These are phyloP conservation scores for Catharus ustulatus DNA, from an alignment of 2,797 vertebrate species.

Conservation along the genomic window DNA sequence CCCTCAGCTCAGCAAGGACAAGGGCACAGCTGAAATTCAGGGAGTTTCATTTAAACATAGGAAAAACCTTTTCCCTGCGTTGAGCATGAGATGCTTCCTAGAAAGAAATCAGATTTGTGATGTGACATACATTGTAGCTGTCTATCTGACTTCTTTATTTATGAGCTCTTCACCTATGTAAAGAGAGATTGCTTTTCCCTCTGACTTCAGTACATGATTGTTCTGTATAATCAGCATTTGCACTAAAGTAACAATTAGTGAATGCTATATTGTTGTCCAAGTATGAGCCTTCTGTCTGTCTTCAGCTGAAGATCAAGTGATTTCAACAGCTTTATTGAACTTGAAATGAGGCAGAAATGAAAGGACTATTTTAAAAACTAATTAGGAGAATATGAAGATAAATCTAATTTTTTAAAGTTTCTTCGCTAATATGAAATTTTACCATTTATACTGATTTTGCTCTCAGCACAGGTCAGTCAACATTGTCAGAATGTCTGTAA, in stretches of 20 bases:
- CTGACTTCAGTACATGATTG: background rate
- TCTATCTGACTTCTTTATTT: background rate
- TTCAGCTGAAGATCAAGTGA: conserved; percentile 13
- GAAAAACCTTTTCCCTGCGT: background rate
- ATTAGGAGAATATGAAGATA: background rate
- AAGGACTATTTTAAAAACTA: background rate
- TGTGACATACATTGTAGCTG: background rate
- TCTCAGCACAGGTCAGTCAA: background rate
- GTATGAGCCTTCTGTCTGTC: background rate
- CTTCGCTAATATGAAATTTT: background rate
- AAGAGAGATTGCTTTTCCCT: background rate
- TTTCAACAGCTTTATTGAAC: conserved; percentile 26
- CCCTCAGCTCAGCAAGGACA: background rate
- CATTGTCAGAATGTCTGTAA: background rate
- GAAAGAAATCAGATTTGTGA: background rate
- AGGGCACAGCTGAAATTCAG: background rate
- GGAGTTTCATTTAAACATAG: background rate
- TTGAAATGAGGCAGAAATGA: conserved; percentile 42
- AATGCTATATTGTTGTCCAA: background rate
- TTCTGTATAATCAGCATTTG: background rate
- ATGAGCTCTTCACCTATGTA: background rate
- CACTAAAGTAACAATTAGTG: background rate
- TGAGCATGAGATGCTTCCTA: background rate
- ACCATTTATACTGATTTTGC: background rate
- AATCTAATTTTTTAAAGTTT: background rate